These are phyloP conservation scores for Maccullochella peelii DNA, from an alignment of 2,113 vertebrate genomes.

Conservation along the genomic window DNA sequence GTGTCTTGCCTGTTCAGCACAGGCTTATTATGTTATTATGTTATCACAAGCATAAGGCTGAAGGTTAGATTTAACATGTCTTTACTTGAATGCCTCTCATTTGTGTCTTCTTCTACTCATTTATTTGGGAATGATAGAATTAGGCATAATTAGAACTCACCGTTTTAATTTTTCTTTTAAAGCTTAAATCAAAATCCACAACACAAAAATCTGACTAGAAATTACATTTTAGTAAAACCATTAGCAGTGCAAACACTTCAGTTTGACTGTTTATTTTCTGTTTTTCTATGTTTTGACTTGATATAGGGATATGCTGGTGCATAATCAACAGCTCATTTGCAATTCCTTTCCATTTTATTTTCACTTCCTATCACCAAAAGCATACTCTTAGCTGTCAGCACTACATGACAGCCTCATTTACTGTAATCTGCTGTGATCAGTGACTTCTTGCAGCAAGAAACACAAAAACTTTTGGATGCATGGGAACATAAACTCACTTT, in stretches of 20 bases:
- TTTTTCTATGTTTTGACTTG: neutral
- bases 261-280: neutral
- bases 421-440: slow-evolving; percentile 9
- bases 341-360: slow-evolving; percentile 3
- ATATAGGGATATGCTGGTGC: neutral
- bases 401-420: slow-evolving; percentile 1
- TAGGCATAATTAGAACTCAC: neutral
- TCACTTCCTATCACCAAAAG: slow-evolving; percentile 1
- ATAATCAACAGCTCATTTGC: slow-evolving; percentile 36
- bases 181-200: neutral
- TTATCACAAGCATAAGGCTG: neutral
- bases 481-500: neutral
- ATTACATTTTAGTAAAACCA: neutral
- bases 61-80: slow-evolving; percentile 17
- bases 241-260: neutral
- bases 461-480: neutral
- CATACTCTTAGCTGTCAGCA: neutral
- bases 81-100: neutral
- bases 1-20: neutral
- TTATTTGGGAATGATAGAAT: slow-evolving; percentile 7
- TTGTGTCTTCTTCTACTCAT: neutral
- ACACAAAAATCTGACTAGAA: neutral
- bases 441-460: slow-evolving; percentile 17
- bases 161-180: neutral
- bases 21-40: slow-evolving; percentile 4